Evolutionary conservation across 2,888 invertebrate genomes (phyloP), one percentile per base, ranked within the genome.

Genomic region (Lasius platythorax): DNA sequence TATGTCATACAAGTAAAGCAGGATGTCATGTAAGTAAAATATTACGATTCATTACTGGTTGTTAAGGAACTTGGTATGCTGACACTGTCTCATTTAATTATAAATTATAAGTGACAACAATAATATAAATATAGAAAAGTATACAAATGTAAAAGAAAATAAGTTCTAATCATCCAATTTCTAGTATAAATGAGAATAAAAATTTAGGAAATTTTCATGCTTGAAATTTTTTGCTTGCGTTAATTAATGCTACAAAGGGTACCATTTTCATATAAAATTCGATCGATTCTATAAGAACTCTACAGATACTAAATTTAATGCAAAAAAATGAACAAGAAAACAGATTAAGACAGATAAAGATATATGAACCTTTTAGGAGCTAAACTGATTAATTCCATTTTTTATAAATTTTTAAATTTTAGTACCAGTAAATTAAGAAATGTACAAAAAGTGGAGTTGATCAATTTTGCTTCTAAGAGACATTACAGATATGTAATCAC

Each of bases 1-100:
- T 12, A 8, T 15, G 5, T 5, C 37, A 37, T 37, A 37, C 5
- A 37, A 4, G 4, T 11, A n/a, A 23, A 23, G n/a, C 11, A 28
- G 11, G 11, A 50, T 50, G 2, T 40, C 30, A 30, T 50, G 56
- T 68, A 70, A 79, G 50, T 70, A 46, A 72, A 70, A 70, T 18
- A 6, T 46, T 56, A 28, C 2, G 61, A n/a, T 61, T 74, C 1
- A 33, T 64, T 23, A 11, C 3, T 46, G 5, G 8, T 5, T 28
- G 5, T 33, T 15, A 53, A 30, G 28, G 5, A 43, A 33, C 3
- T 4, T 11, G 6, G 23, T 43, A 63, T 4, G 33, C 0, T 37
- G 30, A 28, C 18, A n/a, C 4, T 2, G 4, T 56, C 23, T 23
- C 2, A 12, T 66, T 66, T 66, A 28, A 40, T 66, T 15, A 15